These are phyloP conservation scores for Bombylius major DNA, from an alignment of 2,888 invertebrate genomes.

Conservation along the genomic window DNA sequence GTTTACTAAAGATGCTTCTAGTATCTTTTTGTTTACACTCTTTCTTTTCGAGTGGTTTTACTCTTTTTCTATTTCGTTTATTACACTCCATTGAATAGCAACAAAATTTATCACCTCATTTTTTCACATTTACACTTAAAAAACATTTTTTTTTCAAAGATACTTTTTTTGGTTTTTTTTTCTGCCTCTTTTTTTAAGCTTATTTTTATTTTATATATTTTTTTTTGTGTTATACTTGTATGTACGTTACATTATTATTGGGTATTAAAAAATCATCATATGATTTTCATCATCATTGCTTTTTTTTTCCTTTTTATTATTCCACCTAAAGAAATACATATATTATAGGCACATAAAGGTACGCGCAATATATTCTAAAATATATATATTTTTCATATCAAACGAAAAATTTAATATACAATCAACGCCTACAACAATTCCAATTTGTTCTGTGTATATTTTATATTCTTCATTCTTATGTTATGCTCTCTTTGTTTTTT, in stretches of 20 bases:
- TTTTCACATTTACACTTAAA: slow-evolving; percentile 8
- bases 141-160: background rate
- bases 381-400: no score
- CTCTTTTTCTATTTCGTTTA: slow-evolving; percentile 10
- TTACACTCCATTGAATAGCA: slow-evolving; percentile 13
- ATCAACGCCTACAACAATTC: no score
- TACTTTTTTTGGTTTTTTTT: background rate
- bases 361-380: no score
- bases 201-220: background rate
- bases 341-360: no score
- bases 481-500: no score
- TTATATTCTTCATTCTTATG: no score
- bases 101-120: slow-evolving; percentile 11
- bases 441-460: no score
- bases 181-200: background rate
- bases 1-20: slow-evolving; percentile 15
- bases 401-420: no score
- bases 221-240: background rate
- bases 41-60: slow-evolving; percentile 5
- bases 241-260: background rate
- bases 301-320: background rate
- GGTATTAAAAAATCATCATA: no score
- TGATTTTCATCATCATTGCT: background rate
- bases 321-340: background rate
- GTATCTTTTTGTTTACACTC: slow-evolving; percentile 6